These are phyloP conservation scores for Cherax destructor DNA, from an alignment of 1,140 invertebrate species.

Conservation along the genomic window DNA sequence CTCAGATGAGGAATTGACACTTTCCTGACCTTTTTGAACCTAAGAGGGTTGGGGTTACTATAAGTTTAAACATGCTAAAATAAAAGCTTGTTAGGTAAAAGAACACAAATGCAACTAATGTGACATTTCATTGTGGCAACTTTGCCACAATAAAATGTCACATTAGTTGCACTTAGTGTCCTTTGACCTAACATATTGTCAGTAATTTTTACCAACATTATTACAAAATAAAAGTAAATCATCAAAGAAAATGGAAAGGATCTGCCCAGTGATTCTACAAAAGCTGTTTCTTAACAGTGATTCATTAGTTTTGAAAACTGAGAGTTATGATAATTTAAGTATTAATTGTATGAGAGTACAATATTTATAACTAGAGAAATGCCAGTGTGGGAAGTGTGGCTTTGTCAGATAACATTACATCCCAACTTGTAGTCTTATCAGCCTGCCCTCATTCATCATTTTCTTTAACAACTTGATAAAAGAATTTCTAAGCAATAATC, in stretches of 20 bases:
- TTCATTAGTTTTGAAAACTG: too few species aligned
- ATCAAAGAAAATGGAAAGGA: not conserved
- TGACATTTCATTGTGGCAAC: too few species aligned
- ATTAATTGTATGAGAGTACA: too few species aligned
- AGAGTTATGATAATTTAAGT: too few species aligned
- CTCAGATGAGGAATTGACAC: constrained; percentile 64
- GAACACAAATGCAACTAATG: too few species aligned
- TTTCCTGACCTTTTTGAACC: constrained; percentile 61
- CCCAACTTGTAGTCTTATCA: not conserved
- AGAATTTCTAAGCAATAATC: too few species aligned
- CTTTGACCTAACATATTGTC: too few species aligned
- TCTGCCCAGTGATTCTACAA: not conserved
- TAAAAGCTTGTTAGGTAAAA: too few species aligned
- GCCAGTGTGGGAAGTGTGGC: constrained; percentile 35
- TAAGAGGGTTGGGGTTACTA: constrained; percentile 41
- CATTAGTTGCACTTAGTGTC: too few species aligned
- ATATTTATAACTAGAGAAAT: too few species aligned
- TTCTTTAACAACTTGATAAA: not conserved
- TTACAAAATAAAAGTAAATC: not conserved
- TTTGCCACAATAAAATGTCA: too few species aligned
- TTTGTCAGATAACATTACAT: constrained; percentile 20
- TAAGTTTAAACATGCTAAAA: constrained; percentile 8
- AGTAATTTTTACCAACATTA: too few species aligned
- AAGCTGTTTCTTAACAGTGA: not conserved
- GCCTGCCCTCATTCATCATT: not conserved